These are phyloP conservation scores for Petrocephalus schoutedeni DNA, from an alignment of 2,797 vertebrate genomes.

Conservation along the genomic window DNA sequence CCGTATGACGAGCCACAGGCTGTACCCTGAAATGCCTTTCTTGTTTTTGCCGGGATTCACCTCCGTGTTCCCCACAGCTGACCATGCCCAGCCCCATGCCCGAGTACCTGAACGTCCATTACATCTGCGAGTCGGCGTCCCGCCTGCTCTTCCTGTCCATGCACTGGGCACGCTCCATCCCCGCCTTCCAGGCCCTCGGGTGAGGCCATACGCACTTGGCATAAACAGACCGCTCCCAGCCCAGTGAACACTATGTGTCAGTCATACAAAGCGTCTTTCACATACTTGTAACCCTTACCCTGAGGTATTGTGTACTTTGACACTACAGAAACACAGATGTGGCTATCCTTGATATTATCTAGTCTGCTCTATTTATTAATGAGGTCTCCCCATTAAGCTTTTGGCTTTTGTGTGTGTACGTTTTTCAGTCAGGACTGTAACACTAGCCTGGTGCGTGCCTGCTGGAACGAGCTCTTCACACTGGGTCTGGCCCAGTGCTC, in stretches of 20 bases:
- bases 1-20: not conserved
- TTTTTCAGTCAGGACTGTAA: constrained; percentile 85
- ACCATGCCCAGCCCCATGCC: constrained; percentile 97
- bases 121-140: constrained; percentile 97
- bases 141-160: constrained; percentile 97
- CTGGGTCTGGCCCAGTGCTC: constrained; percentile 92
- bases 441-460: constrained; percentile 87
- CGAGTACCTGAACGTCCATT: constrained; percentile 96
- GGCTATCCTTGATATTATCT: not conserved
- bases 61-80: constrained; percentile 52
- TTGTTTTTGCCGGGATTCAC: constrained; percentile 19
- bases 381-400: not conserved
- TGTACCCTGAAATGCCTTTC: constrained; percentile 30
- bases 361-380: not conserved
- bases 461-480: constrained; percentile 97
- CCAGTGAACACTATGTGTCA: not conserved
- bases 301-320: not conserved
- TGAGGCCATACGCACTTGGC: constrained; percentile 49
- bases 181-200: constrained; percentile 95
- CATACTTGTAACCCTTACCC: not conserved
- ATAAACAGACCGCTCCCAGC: not conserved
- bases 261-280: not conserved
- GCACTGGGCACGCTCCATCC: constrained; percentile 98
- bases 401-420: constrained; percentile 10
- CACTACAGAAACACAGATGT: not conserved